These are phyloP conservation scores for Spongia lamella DNA, from an alignment of 37 sponge, comb jelly and placozoan species.

Conservation along the genomic window DNA sequence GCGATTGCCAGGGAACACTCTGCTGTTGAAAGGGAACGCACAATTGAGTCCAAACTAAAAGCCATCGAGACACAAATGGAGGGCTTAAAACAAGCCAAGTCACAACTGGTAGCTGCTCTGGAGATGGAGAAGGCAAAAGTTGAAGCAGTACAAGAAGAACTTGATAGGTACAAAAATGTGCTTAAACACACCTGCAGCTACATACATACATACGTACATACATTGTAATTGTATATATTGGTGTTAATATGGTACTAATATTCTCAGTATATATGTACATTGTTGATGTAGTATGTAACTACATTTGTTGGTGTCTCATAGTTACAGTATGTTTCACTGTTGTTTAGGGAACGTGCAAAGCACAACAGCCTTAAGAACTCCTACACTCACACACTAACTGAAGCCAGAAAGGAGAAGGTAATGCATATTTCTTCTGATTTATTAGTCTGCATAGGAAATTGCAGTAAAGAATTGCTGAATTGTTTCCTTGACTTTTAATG, in stretches of 20 bases:
- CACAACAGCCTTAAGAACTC: constrained; percentile 50
- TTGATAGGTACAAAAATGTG: constrained; percentile 48
- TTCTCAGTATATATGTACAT: not conserved
- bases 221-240: no score
- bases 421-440: not conserved
- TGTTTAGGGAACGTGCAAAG: constrained; percentile 49
- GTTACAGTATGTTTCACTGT: not conserved
- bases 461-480: no score
- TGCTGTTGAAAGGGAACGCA: constrained; percentile 54
- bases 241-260: no score
- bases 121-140: constrained; percentile 67
- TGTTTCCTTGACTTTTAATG: no score
- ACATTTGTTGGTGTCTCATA: not conserved
- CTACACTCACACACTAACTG: constrained; percentile 39
- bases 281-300: no score
- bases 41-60: constrained; percentile 36
- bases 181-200: no score
- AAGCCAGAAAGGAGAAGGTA: constrained; percentile 78
- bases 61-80: constrained; percentile 54
- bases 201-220: not conserved
- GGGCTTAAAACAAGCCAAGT: constrained; percentile 61
- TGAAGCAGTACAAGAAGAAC: constrained; percentile 65
- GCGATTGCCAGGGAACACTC: constrained; percentile 59
- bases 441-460: not conserved
- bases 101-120: constrained; percentile 66